phyloP scores from a whole-genome alignment of 2,113 vertebrate genomes.

The Nannobrachium achirus region DNA sequence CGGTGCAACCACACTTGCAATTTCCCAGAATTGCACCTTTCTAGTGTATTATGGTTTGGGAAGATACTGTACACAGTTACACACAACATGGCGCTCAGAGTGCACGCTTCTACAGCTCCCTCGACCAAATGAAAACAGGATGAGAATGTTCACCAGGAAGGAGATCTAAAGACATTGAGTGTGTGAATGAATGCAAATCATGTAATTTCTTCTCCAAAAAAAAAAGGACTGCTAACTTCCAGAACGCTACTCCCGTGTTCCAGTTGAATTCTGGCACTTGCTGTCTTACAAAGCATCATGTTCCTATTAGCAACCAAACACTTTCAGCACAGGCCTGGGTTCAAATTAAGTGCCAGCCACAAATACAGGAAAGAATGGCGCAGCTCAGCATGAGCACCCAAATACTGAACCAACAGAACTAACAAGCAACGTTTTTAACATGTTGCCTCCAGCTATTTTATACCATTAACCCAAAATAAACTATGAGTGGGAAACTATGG shows the following conservation, averaged over 20 bases:
- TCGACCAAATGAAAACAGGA: not conserved
- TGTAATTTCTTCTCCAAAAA: not conserved
- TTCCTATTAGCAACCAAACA: constrained; percentile 37
- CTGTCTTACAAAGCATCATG: not conserved
- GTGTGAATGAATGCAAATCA: not conserved
- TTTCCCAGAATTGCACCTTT: no score
- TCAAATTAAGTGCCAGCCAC: constrained; percentile 33
- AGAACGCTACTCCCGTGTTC: not conserved
- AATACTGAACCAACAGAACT: constrained; percentile 4
- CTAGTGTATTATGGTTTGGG: no score
- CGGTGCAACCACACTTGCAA: no score
- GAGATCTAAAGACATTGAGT: not conserved
- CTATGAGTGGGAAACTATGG: constrained; percentile 50
- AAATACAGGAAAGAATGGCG: constrained; percentile 42
- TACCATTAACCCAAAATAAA: constrained; percentile 29
- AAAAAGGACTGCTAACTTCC: not conserved
- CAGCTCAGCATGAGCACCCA: constrained; percentile 49
- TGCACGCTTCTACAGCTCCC: not conserved
- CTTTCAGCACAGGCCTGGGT: constrained; percentile 18
- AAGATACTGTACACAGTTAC: no score
- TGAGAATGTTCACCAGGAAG: not conserved
- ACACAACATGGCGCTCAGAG: constrained; percentile 1
- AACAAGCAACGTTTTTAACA: constrained; percentile 35
- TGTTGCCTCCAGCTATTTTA: constrained; percentile 41
- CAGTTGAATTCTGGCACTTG: constrained; percentile 1